Conservation (phyloP, 2,113 vertebrate genomes). For the Ophiodon elongatus region DNA sequence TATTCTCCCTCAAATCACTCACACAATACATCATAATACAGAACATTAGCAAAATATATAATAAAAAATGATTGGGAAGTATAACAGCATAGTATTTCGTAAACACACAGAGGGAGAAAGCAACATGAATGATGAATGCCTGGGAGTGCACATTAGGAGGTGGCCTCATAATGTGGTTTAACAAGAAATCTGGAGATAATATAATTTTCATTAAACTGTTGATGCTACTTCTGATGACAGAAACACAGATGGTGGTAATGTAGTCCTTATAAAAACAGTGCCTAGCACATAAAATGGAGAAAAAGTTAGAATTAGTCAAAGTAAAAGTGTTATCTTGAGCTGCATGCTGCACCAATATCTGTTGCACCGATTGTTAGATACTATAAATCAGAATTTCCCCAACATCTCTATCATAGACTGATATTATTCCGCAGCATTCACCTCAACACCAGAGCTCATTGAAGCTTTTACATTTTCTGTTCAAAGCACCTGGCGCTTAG, state of each 20-base stretch:
- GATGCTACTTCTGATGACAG: conserved; percentile 17
- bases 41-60: not conserved
- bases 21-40: not conserved
- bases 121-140: conserved; percentile 1
- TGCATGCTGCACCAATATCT: too few species aligned
- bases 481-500: not conserved
- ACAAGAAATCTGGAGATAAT: conserved; percentile 10
- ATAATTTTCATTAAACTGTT: conserved; percentile 28
- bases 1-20: not conserved
- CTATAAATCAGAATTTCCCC: not conserved
- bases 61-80: not conserved
- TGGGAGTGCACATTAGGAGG: conserved; percentile 13
- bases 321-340: not conserved
- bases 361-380: not conserved
- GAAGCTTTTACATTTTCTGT: not conserved
- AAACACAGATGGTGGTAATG: conserved; percentile 6
- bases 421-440: not conserved
- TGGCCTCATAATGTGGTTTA: conserved; percentile 21
- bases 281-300: not conserved
- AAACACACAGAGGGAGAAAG: not conserved
- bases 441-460: not conserved
- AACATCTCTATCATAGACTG: not conserved
- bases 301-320: not conserved
- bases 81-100: not conserved
- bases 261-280: not conserved